These are phyloP conservation scores for Scomber colias DNA, from an alignment of 2,113 vertebrate species.

Conservation along the genomic window DNA sequence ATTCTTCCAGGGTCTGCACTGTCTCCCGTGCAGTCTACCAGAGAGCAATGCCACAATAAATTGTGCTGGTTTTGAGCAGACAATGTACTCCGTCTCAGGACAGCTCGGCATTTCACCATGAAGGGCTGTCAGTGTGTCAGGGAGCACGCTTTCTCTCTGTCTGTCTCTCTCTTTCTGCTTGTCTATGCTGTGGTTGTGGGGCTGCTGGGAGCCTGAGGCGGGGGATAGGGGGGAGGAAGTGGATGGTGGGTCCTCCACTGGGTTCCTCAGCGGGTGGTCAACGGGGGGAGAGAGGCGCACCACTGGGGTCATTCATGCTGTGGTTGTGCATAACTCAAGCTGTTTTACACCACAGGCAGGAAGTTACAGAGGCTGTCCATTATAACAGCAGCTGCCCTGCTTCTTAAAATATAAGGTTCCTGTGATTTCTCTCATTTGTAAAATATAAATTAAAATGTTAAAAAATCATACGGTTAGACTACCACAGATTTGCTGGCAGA, in stretches of 20 bases:
- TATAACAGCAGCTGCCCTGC: background rate
- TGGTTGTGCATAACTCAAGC: slow-evolving; percentile 63
- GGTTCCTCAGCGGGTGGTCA: slow-evolving; percentile 37
- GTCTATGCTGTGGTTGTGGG: background rate
- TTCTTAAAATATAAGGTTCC: slow-evolving; percentile 7
- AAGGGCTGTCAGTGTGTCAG: slow-evolving; percentile 68
- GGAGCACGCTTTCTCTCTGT: slow-evolving; percentile 31
- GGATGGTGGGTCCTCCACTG: background rate
- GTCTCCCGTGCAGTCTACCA: slow-evolving; percentile 51
- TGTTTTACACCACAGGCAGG: slow-evolving; percentile 46
- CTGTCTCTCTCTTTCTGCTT: slow-evolving; percentile 20
- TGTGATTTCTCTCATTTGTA: background rate
- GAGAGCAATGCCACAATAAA: slow-evolving; percentile 61
- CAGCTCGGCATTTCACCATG: slow-evolving; percentile 58
- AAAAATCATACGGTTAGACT: background rate
- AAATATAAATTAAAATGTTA: background rate
- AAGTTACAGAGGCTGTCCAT: slow-evolving; percentile 21
- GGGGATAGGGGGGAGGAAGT: background rate
- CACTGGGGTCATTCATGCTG: slow-evolving; percentile 60
- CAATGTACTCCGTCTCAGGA: slow-evolving; percentile 64
- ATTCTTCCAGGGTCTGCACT: slow-evolving; percentile 48
- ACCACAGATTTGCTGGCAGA: background rate
- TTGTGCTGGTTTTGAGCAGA: slow-evolving; percentile 55
- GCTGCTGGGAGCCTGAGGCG: slow-evolving; percentile 18
- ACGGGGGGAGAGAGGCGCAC: slow-evolving; percentile 33